Evolutionary conservation across 1,140 invertebrate species (phyloP).

Genomic region (Macrotrachela quadricornifera): DNA sequence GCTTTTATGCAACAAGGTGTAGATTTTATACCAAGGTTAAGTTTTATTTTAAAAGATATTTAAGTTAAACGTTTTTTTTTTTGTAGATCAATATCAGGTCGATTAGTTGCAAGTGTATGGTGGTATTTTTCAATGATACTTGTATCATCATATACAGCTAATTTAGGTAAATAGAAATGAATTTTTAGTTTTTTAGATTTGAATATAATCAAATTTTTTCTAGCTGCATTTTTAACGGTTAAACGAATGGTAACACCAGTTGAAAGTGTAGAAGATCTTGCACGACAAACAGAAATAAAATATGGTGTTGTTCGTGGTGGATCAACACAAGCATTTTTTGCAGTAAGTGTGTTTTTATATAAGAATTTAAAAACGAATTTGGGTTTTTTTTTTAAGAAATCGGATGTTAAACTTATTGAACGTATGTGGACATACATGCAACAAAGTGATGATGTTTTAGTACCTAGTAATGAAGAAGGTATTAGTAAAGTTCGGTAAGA

Average conservation of each 20-base stretch:
- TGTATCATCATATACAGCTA: slow-evolving; percentile 27
- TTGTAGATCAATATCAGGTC: slow-evolving; percentile 19
- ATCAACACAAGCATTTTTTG: slow-evolving; percentile 73
- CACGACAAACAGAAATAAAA: slow-evolving; percentile 84
- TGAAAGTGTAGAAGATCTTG: slow-evolving; percentile 76
- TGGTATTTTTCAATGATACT: slow-evolving; percentile 30
- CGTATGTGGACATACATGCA: slow-evolving; percentile 8
- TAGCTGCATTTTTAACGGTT: slow-evolving; percentile 79
- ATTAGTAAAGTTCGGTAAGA: slow-evolving; percentile 30
- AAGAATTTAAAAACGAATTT: too few relatives aligned
- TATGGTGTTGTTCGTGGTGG: slow-evolving; percentile 68
- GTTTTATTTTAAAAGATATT: not conserved
- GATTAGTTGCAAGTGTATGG: slow-evolving; percentile 26
- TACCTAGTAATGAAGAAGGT: slow-evolving; percentile 11
- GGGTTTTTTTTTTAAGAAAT: not conserved
- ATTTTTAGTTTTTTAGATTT: too few relatives aligned
- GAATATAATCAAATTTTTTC: too few relatives aligned
- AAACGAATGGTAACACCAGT: slow-evolving; percentile 87
- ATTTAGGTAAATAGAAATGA: not conserved
- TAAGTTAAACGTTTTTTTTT: slow-evolving; percentile 2
- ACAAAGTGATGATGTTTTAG: slow-evolving; percentile 2
- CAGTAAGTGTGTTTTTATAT: slow-evolving; percentile 38
- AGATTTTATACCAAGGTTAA: not conserved
- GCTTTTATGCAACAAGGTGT: slow-evolving; percentile 12
- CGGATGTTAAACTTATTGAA: not conserved